Percentiles rank a stretch among this genome's conserved stretches.
These are phyloP conservation scores for Streptopelia turtur DNA, from an alignment of 2,797 vertebrate species.

Conservation along the genomic window DNA sequence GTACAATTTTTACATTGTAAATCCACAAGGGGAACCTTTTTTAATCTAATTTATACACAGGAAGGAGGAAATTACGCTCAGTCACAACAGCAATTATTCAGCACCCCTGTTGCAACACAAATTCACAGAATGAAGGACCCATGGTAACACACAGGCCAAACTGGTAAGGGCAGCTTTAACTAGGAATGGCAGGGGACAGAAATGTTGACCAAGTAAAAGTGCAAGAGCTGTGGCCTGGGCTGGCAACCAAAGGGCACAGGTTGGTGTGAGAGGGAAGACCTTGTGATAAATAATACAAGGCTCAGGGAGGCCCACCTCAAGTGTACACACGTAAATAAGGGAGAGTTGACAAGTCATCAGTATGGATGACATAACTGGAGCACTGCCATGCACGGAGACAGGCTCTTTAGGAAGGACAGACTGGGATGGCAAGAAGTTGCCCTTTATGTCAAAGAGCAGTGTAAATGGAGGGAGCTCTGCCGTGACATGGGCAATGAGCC, in stretches of 20 bases:
- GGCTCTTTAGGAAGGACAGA: background rate
- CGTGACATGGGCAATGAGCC: background rate
- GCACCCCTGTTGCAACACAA: background rate
- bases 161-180: background rate
- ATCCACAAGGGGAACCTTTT: background rate
- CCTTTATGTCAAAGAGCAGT: background rate
- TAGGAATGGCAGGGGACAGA: background rate
- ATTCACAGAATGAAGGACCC: background rate
- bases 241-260: background rate
- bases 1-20: background rate
- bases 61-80: background rate
- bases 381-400: background rate
- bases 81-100: background rate
- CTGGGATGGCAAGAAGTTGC: background rate
- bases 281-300: background rate
- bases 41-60: background rate
- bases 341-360: background rate
- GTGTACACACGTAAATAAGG: fast-evolving
- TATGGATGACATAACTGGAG: background rate
- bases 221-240: background rate
- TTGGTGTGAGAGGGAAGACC: background rate
- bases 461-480: background rate
- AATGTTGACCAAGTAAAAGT: background rate
- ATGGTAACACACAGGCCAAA: background rate
- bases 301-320: background rate